Percentiles rank a stretch among this genome's conserved stretches.
Evolutionary conservation across 2,888 invertebrate genomes (phyloP).

Genomic region (Tipula unca): DNA sequence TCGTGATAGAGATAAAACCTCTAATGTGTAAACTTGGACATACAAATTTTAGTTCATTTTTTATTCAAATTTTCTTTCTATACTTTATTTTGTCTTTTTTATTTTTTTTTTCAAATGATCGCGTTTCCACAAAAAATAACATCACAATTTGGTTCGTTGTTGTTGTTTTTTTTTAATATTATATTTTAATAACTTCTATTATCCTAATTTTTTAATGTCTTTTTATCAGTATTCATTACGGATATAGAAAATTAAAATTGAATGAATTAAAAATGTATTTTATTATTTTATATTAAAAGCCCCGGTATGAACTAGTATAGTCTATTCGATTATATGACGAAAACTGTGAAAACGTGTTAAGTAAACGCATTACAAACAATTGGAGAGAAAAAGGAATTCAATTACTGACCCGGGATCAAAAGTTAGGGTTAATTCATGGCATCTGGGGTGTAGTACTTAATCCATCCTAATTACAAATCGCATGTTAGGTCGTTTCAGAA

Average conservation of each 20-base stretch:
- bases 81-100: background rate
- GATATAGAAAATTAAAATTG: background rate
- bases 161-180: background rate
- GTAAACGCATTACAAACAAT: no score
- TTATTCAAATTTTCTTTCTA: background rate
- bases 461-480: no score
- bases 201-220: background rate
- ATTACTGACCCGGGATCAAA: no score
- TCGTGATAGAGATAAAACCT: conserved; percentile 21
- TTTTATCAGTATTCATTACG: background rate
- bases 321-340: no score
- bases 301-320: no score
- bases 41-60: background rate
- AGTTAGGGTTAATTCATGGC: no score
- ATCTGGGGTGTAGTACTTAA: no score
- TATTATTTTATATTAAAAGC: no score
- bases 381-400: no score
- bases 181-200: background rate
- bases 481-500: no score
- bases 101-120: background rate
- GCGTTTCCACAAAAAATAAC: conserved; percentile 1
- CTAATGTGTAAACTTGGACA: conserved; percentile 18
- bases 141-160: background rate
- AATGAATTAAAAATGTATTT: no score
- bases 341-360: no score